Base-by-base conservation (phyloP, 2,888 invertebrate genomes). In the Aphodius granarius region DNA sequence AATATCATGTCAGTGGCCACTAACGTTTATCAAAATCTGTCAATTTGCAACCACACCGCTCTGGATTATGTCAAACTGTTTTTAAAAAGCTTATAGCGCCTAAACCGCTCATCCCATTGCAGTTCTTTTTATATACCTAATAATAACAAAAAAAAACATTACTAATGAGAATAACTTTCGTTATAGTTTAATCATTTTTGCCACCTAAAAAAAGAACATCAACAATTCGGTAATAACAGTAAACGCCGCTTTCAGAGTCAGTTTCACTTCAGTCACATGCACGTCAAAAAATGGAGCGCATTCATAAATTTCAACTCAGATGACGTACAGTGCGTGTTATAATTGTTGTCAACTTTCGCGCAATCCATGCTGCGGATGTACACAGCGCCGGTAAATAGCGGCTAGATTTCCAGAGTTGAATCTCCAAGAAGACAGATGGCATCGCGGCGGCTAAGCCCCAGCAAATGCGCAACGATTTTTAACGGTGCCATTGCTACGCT, bases 401-500 rank as follows among this genome's bases (percentile, higher is more conserved):
- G 43, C 43, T 43, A 43, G 43, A 43, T 43, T 43, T 43, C 4
- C 43, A 43, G 43, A n/a, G n/a, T n/a, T n/a, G n/a, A 43, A 43
- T 43, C 43, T 1, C 43, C 1, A 3, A 43, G 43, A 43, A 43
- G 43, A 43, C 43, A 43, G 43, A 43, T 43, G 43, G 43, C 43
- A 43, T 43, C 43, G 43, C 43, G 43, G 43, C 43, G 43, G 43
- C 43, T 43, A 43, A 43, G 43, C 13, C 43, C 43, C 43, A 13
- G 43, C 2, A 43, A 43, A 43, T 43, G 43, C 43, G 43, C 43
- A 43, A 43, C 43, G 71, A 71, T 76, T 76, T 76, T 76, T 76
- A 76, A 76, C 73, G 76, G 43, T 76, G 65, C 21, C 73, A 71
- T 65, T 66, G 64, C 76, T 43, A 71, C 76, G 76, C 63, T 76